These are phyloP conservation scores for Candoia aspera DNA, from an alignment of 2,113 vertebrate genomes.

Conservation along the genomic window DNA sequence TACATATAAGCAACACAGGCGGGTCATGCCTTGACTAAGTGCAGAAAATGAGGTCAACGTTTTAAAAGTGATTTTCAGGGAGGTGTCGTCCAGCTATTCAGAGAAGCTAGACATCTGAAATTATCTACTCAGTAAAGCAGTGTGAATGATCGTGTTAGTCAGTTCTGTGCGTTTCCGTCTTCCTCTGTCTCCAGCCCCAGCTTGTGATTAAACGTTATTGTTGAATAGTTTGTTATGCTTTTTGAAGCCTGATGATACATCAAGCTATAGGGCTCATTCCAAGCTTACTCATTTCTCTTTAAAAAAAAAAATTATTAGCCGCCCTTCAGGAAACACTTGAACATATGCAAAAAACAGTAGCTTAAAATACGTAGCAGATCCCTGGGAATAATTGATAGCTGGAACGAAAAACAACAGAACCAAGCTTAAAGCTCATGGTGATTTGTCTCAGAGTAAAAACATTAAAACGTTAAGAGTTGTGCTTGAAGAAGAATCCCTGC, in stretches of 20 bases:
- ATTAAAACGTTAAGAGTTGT: background rate
- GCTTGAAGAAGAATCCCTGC: background rate
- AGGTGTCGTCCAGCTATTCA: background rate
- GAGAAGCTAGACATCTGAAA: background rate
- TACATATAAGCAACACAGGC: background rate
- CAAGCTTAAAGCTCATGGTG: background rate
- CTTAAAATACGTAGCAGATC: background rate
- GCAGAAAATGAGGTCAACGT: background rate
- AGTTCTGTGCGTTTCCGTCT: background rate
- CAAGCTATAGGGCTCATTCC: background rate
- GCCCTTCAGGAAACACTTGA: background rate
- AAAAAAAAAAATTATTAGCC: background rate
- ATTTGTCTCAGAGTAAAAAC: background rate
- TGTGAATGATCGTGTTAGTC: background rate
- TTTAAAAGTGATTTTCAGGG: background rate
- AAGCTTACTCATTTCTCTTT: background rate
- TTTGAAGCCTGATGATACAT: no score
- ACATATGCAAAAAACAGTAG: background rate
- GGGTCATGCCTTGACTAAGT: background rate
- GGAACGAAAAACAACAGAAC: background rate
- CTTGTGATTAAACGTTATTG: background rate
- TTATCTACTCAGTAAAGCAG: background rate
- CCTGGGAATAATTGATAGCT: background rate
- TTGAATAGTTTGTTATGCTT: background rate
- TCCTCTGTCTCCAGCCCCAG: background rate